Base-by-base conservation (phyloP, 2,797 vertebrate species). In the Ambastaia sidthimunki region DNA sequence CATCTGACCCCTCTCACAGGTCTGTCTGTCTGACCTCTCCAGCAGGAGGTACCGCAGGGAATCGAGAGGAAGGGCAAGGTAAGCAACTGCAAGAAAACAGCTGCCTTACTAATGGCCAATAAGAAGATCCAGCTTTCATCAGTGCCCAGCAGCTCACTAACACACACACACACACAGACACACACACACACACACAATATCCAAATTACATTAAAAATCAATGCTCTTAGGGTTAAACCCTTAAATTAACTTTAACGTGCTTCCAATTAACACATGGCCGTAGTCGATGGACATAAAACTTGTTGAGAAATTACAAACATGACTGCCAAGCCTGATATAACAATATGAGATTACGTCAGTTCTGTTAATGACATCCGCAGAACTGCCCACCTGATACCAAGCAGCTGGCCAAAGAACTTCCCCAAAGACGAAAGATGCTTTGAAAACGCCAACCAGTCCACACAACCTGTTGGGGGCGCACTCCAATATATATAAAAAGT, bases 41-140 rank as follows among this genome's bases (percentile, higher is more conserved):
- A 95, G 85, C 66, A 95, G 83, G 67, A 95, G 89, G 85, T 90
- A 94, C 1, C 80, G 82, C 1, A 94, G 94, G 62, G 94, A 94
- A 83, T 95, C 94, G 0, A 94, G 23, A 95, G 87, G 74, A 94
- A 86, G 41, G 92, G 91, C 71, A 95, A 82, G 7, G 86, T 86
- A 85, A 85, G 3, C 41, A 95, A 87, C 88, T 95, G 93, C 54
- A 94, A 52, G 15, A 94, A 37, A 0, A 90, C 92, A 4, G 87
- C 78, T 9, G 90, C 83, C 1, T 88, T 92, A 13, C 79, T 90
- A 83, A 93, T 89, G 4, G 87, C 88, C 18, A 95, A 87, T 76
- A 95, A 87, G 86, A 90, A 93, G 3, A 90, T 91, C 94, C 94
- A 95, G 23, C 78, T 21, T 18, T 88, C 80, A 78, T 89, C 81